Evolutionary conservation across 2,888 invertebrate species (phyloP).

Genomic region (Phragmatobia fuliginosa): DNA sequence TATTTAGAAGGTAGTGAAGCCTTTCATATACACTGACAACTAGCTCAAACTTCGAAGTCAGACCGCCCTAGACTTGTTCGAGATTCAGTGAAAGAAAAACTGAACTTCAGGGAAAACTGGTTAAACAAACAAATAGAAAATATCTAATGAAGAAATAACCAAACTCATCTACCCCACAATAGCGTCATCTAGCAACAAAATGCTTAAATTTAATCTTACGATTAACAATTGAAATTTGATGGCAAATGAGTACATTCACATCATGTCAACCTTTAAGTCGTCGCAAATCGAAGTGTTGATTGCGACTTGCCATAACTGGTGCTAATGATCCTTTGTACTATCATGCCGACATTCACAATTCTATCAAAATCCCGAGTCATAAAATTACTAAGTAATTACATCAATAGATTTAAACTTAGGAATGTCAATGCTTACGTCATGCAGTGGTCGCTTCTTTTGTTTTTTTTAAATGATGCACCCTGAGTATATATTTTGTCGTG

Average conservation of each 20-base stretch:
- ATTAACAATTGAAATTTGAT: not conserved
- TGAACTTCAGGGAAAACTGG: no score
- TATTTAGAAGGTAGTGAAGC: no score
- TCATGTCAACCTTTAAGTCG: slow-evolving; percentile 40
- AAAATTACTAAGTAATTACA: not conserved
- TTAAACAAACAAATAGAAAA: no score
- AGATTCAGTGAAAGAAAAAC: no score
- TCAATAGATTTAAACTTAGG: not conserved
- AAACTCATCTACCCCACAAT: not conserved
- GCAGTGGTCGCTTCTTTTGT: not conserved
- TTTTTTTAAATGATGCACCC: not conserved
- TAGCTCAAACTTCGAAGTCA: no score
- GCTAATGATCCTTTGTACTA: not conserved
- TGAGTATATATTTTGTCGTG: not conserved
- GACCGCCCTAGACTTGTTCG: no score
- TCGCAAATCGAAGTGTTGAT: slow-evolving; percentile 34
- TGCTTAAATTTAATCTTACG: not conserved
- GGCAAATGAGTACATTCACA: slow-evolving; percentile 22
- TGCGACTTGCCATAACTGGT: slow-evolving; percentile 25
- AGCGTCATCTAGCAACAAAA: not conserved
- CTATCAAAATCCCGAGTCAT: not conserved
- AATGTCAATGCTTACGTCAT: not conserved
- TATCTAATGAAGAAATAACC: no score
- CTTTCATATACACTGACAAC: no score
- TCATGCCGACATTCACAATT: not conserved